Evolutionary conservation across 2,797 vertebrate genomes (phyloP), one percentile per base, ranked within the genome.

Genomic region (Falco rusticolus): DNA sequence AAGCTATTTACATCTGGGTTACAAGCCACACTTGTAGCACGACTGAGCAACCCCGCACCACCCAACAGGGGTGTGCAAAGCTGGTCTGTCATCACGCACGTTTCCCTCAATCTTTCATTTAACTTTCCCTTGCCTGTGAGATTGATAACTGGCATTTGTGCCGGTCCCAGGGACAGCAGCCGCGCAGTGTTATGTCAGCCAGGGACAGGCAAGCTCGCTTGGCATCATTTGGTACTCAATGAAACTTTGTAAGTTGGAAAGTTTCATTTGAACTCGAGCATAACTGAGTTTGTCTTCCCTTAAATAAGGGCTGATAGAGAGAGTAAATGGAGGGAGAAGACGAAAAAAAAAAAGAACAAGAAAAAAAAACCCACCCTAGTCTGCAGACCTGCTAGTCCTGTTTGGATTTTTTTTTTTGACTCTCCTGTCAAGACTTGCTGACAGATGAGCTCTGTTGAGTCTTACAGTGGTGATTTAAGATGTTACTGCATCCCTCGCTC

Each of bases 171-270:
- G 75, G 86, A 84, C 37, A 48, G 90, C 6, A 87, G 75, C 51
- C 2, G 0, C 6, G 4, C 75, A 31, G 9, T 22, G 83, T 29
- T 84, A 8, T 57, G 29, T 74, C 77, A 97, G 81, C 31, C 39
- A 65, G 87, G 82, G 83, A 90, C 77, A 64, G 87, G 80, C 41
- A 64, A 56, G 39, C 68, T 68, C 28, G 95, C 74, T 70, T 74
- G 83, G 95, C 94, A 90, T 94, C 96, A 94, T 96, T 97, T 96
- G 90, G 94, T 90, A 76, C 96, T 76, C 94, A 96, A 87, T 94
- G 96, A 94, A 96, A 97, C 83, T 94, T 43, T 50, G 1, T 56
- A 87, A 86, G 77, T 26, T 93, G 90, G 84, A 87, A 96, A 96
- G 91, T 93, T 93, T 94, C 77, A 80, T 93, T 93, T 93, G 93